Percentiles rank a stretch among this genome's conserved stretches.
phyloP scores from a whole-genome alignment of 2,113 vertebrate genomes.

The Poecile atricapillus region DNA sequence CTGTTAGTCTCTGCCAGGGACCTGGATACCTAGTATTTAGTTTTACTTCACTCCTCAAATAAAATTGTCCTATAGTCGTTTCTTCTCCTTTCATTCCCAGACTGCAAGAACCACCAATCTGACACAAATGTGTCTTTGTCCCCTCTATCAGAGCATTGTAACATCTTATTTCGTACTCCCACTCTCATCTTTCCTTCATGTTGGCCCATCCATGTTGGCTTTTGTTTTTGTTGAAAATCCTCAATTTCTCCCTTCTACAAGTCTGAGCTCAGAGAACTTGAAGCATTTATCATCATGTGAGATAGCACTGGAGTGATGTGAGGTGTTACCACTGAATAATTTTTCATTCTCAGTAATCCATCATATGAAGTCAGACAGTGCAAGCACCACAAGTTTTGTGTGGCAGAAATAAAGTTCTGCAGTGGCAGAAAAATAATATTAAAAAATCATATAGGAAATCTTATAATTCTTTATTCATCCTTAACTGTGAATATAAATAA shows the following conservation, averaged over 20 bases:
- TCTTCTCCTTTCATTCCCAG: background rate
- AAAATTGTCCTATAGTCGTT: background rate
- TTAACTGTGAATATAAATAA: background rate
- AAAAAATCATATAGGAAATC: background rate
- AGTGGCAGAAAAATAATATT: background rate
- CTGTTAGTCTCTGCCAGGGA: background rate
- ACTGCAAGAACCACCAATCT: background rate
- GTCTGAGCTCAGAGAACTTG: background rate
- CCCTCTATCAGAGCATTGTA: background rate
- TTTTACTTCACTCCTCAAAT: background rate
- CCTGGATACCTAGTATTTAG: background rate
- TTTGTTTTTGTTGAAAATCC: background rate
- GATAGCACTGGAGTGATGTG: background rate
- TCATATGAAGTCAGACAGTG: background rate
- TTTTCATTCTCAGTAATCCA: conserved; percentile 33
- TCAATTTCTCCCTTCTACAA: background rate
- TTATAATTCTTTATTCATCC: background rate
- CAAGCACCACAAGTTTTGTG: background rate
- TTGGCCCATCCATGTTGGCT: background rate
- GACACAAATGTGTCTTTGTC: background rate
- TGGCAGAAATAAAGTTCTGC: background rate
- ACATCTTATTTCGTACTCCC: background rate
- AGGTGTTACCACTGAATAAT: conserved; percentile 48
- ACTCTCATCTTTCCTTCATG: background rate
- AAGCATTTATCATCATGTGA: conserved; percentile 32